These are phyloP conservation scores for Tenodera sinensis DNA, from an alignment of 2,888 invertebrate genomes.

Conservation along the genomic window DNA sequence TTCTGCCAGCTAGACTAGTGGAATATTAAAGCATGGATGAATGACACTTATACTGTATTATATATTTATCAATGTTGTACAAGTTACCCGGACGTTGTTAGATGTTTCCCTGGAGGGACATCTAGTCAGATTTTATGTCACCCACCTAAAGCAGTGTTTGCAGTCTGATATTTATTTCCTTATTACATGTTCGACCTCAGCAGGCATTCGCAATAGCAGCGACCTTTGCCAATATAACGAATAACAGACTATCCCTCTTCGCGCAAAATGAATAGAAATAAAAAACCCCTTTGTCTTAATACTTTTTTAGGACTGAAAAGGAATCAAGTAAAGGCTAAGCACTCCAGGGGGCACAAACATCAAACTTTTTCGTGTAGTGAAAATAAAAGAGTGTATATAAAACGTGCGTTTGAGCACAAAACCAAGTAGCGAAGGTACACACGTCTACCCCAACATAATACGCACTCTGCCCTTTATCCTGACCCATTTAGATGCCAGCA, in stretches of 20 bases:
- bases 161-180: too few species aligned
- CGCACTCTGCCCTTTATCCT: conserved; percentile 22
- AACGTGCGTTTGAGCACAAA: not conserved
- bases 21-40: too few species aligned
- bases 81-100: too few species aligned
- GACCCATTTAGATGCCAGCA: conserved; percentile 21
- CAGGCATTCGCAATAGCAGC: not conserved
- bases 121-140: too few species aligned
- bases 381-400: not conserved
- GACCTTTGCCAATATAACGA: not conserved
- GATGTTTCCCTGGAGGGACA: too few species aligned
- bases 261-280: not conserved
- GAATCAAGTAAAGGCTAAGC: not conserved
- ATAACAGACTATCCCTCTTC: not conserved
- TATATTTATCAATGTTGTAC: too few species aligned
- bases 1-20: too few species aligned
- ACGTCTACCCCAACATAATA: not conserved
- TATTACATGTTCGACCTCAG: too few species aligned
- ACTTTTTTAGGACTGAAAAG: not conserved
- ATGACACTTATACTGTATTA: too few species aligned
- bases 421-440: not conserved
- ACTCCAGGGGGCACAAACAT: not conserved
- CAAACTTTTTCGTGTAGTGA: not conserved
- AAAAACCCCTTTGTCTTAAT: not conserved
- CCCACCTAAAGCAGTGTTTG: too few species aligned